A percentile compares a stretch with the other conserved stretches of the same genome.
Evolutionary conservation across 2,113 vertebrate genomes (phyloP).

Genomic region (Pluvialis apricaria): DNA sequence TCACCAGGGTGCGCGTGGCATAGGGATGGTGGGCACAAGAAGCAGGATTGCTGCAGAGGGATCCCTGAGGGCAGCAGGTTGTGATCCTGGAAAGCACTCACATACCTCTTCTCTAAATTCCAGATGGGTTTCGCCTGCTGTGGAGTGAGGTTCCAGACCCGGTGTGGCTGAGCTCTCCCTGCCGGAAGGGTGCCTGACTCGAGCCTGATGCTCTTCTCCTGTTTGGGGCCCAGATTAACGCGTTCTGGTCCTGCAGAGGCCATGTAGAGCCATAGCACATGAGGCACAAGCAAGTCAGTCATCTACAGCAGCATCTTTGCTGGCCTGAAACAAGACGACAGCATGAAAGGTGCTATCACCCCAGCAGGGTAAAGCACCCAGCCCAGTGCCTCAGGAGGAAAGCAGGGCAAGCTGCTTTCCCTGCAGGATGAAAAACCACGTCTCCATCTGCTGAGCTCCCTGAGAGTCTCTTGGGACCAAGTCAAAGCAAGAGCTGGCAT

Average conservation of each 20-base stretch:
- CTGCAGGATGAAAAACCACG: not conserved
- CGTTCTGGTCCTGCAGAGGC: slow-evolving; percentile 67
- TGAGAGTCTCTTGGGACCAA: not conserved
- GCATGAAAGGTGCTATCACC: not conserved
- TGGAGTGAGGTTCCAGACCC: not conserved
- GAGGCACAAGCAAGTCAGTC: not conserved
- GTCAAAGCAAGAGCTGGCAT: not conserved
- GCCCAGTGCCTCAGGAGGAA: not conserved
- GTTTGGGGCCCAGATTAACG: slow-evolving; percentile 38
- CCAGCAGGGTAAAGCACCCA: not conserved
- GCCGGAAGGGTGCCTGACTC: not conserved
- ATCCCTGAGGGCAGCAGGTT: slow-evolving; percentile 60
- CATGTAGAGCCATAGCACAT: slow-evolving; percentile 73
- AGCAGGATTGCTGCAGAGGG: slow-evolving; percentile 51
- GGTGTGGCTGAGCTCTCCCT: not conserved
- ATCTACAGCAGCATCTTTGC: slow-evolving; percentile 27
- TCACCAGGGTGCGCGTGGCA: not conserved
- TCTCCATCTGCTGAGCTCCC: not conserved
- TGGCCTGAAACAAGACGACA: slow-evolving; percentile 43
- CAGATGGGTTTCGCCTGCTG: slow-evolving; percentile 66
- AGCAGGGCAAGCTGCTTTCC: not conserved
- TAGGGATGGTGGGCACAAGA: slow-evolving; percentile 12
- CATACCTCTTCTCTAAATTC: slow-evolving; percentile 60
- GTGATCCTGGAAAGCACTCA: slow-evolving; percentile 33
- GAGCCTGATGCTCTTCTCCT: not conserved